A percentile compares a stretch with the other conserved stretches of the same genome.
These are phyloP conservation scores for Chironomus striatipennis DNA, from an alignment of 1,140 invertebrate species.

Conservation along the genomic window DNA sequence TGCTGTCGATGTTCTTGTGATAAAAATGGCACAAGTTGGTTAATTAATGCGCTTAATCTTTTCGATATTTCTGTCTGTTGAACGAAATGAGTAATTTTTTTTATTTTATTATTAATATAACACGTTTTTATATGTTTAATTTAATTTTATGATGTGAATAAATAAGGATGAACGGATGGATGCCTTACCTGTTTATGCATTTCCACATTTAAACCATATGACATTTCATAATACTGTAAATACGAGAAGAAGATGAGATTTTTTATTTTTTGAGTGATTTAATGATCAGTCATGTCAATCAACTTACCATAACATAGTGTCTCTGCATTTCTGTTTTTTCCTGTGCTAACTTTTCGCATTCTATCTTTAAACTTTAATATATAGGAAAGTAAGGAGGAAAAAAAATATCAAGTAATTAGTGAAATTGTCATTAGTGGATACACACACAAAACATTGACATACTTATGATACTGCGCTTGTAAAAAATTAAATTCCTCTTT, in stretches of 20 bases:
- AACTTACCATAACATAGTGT: conserved; percentile 93
- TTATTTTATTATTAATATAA: conserved; percentile 24
- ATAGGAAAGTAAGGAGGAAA: too few species aligned
- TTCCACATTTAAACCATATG: conserved; percentile 93
- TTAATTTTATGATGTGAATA: background rate
- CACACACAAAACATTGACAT: conserved; percentile 44
- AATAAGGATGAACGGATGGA: too few species aligned
- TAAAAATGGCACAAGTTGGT: conserved; percentile 82
- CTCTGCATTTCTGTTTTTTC: conserved; percentile 97
- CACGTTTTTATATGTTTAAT: background rate
- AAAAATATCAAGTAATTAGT: background rate
- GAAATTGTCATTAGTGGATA: background rate
- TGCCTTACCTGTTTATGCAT: conserved; percentile 94
- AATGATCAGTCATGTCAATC: background rate
- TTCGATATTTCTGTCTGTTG: conserved; percentile 87
- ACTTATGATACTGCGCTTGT: conserved; percentile 95
- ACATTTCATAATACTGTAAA: conserved; percentile 98
- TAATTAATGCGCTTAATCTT: conserved; percentile 81
- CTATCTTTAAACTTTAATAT: conserved; percentile 67
- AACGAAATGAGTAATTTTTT: background rate
- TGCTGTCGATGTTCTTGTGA: conserved; percentile 92
- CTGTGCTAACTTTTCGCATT: conserved; percentile 86
- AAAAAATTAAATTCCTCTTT: conserved; percentile 96
- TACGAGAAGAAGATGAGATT: conserved; percentile 38
- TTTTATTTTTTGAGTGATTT: conserved; percentile 22